phyloP scores from a whole-genome alignment of 2,113 vertebrate genomes.

The Datnioides undecimradiatus region DNA sequence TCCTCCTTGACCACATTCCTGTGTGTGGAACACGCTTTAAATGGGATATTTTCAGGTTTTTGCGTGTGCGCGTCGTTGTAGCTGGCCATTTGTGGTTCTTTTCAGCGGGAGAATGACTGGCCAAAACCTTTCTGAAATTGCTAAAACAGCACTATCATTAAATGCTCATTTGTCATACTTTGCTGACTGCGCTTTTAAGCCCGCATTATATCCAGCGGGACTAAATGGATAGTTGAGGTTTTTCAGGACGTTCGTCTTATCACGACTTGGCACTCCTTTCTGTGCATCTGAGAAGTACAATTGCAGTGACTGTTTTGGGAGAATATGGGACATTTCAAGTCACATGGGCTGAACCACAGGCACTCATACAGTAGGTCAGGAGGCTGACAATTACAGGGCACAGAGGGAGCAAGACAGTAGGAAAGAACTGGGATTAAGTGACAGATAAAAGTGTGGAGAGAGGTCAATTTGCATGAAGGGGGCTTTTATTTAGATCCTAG shows the following conservation, averaged over 20 bases:
- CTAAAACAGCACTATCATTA: slow-evolving; percentile 62
- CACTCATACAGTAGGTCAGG: background rate
- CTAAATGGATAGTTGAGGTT: slow-evolving; percentile 39
- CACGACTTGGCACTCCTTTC: slow-evolving; percentile 5
- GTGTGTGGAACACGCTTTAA: slow-evolving; percentile 39
- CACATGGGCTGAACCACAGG: slow-evolving; percentile 10
- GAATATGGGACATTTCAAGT: background rate
- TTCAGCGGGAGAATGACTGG: slow-evolving; percentile 18
- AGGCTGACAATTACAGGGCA: background rate
- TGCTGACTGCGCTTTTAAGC: slow-evolving; percentile 35
- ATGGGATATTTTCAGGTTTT: slow-evolving; percentile 43
- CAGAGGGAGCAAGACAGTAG: background rate
- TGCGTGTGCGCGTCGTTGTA: slow-evolving; percentile 42
- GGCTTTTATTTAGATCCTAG: slow-evolving; percentile 18
- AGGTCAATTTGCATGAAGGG: slow-evolving; percentile 8
- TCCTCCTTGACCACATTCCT: slow-evolving; percentile 27
- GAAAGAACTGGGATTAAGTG: background rate
- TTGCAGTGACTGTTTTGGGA: background rate
- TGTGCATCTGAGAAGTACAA: slow-evolving; percentile 4
- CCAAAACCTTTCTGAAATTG: slow-evolving; percentile 31
- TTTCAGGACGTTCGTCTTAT: slow-evolving; percentile 34
- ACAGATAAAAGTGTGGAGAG: background rate
- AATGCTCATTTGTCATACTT: slow-evolving; percentile 62
- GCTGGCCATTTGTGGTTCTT: slow-evolving; percentile 45
- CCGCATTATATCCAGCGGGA: slow-evolving; percentile 5